Evolutionary conservation across 2,888 invertebrate species (phyloP).

Genomic region (Mythimna albipuncta): DNA sequence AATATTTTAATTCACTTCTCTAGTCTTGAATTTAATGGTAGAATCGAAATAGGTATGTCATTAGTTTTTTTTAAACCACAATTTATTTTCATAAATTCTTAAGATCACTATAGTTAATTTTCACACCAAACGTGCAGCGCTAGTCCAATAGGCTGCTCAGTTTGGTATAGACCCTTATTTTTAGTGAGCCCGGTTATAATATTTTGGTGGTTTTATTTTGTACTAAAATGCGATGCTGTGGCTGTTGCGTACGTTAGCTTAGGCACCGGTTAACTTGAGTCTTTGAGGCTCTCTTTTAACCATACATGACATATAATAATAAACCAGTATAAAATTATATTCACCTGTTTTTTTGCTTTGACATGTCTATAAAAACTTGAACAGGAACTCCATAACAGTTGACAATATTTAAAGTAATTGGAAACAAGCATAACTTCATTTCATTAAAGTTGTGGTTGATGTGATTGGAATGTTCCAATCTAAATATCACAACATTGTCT

Average conservation of each 20-base stretch:
- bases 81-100: too few relatives aligned
- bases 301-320: not conserved
- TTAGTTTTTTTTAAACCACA: not conserved
- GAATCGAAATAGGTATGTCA: not conserved
- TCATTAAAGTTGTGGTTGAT: conserved; percentile 92
- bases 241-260: not conserved
- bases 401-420: conserved; percentile 92
- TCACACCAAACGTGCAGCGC: not conserved
- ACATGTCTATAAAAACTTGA: conserved; percentile 91
- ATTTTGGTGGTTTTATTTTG: not conserved
- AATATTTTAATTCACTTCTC: too few relatives aligned
- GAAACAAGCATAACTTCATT: conserved; percentile 92
- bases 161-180: not conserved
- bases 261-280: not conserved
- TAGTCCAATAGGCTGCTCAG: not conserved
- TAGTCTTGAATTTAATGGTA: too few relatives aligned
- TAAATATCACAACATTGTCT: conserved; percentile 90
- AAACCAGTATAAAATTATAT: not conserved
- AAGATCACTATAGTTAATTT: too few relatives aligned
- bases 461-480: conserved; percentile 90
- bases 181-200: not conserved
- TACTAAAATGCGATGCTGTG: not conserved
- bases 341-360: conserved; percentile 91
- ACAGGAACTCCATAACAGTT: conserved; percentile 92
- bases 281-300: not conserved